These are phyloP conservation scores for Malurus melanocephalus DNA, from an alignment of 2,113 vertebrate genomes.

Conservation along the genomic window DNA sequence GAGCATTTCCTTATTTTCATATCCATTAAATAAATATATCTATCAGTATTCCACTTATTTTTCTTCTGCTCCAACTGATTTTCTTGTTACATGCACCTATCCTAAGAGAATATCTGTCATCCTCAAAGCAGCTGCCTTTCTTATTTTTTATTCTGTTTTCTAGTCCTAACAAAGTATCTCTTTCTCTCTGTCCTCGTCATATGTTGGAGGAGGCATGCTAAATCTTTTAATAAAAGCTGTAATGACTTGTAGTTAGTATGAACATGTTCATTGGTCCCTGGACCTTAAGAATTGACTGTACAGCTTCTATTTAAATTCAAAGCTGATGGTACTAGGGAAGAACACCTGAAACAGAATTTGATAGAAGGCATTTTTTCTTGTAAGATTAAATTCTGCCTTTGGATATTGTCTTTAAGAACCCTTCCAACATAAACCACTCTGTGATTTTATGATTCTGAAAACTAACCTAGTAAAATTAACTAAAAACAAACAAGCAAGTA, in stretches of 20 bases:
- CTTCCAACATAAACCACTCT: background rate
- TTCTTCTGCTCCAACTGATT: background rate
- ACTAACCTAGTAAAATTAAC: background rate
- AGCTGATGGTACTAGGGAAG: background rate
- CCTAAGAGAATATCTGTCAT: background rate
- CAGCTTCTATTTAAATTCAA: background rate
- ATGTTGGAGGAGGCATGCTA: background rate
- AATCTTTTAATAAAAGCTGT: background rate
- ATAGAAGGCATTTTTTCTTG: background rate
- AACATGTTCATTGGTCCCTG: background rate
- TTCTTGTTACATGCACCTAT: background rate
- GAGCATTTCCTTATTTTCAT: background rate
- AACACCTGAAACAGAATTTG: background rate
- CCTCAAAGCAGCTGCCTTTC: rapidly evolving
- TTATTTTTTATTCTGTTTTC: background rate
- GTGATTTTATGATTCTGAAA: background rate
- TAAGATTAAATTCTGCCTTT: background rate
- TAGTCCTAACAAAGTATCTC: background rate
- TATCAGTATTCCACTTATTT: background rate
- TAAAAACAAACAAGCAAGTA: background rate
- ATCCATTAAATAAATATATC: background rate
- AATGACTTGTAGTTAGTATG: background rate
- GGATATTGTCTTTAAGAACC: background rate
- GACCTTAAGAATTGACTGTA: background rate
- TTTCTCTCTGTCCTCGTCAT: background rate